Evolutionary conservation across 2,113 vertebrate species (phyloP), one percentile per base, ranked within the genome.

Genomic region (Muscicapa adusta): DNA sequence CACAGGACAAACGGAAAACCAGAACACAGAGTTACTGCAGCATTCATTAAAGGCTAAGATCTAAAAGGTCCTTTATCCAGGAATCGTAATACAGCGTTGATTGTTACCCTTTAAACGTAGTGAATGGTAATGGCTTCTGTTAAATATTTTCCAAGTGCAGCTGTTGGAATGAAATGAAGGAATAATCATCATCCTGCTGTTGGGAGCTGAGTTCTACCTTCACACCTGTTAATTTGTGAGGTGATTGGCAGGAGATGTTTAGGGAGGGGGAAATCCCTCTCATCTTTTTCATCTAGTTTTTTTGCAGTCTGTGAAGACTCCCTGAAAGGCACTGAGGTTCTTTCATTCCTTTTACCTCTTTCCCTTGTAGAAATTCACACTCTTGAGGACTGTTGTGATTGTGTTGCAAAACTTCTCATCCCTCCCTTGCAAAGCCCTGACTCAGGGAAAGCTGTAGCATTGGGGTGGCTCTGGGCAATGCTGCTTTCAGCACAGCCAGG

Each of bases 381-480:
- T 78, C 24, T 56, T 36, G 25, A 68, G 45, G 38, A 54, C 15
- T 40, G 6, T 31, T 75, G 36, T 10, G 13, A 17, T n/a, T 17
- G 25, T 74, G 40, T 26, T 62, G n/a, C n/a, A 51, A n/a, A 58
- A 63, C 31, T 77, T 56, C 57, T 51, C 31, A 56, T 38, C 47
- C 28, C n/a, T 54, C 12, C 34, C 22, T 18, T 71, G 48, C 65
- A 87, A 81, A 74, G 28, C 12, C 12, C 16, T 78, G 72, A 54
- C 40, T 85, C 1, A 10, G 58, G 83, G 54, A 88, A 61, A 48
- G 40, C 40, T 83, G 11, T 31, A 10, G 31, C 31, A 34, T 40
- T 1, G 1, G 54, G 33, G 31, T 45, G 48, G 66, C 2, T 0
- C 43, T n/a, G 70, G 36, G 31, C 48, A 72, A 2, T 0, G 0